phyloP scores from a whole-genome alignment of 2,888 invertebrate species.

The Molanna angustata region DNA sequence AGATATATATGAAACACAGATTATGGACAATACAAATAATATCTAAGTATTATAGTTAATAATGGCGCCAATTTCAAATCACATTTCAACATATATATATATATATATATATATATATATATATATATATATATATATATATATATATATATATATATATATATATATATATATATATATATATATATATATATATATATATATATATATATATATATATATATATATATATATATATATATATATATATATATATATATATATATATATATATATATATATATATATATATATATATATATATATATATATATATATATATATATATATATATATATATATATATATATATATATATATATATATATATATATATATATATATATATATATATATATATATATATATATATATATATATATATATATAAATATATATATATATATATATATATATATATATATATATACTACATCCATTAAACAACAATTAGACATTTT shows the following conservation, averaged over 20 bases:
- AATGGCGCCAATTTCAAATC: no score
- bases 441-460: neutral
- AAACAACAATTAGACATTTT: no score
- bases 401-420: neutral
- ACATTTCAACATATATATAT: neutral
- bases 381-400: neutral
- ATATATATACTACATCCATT: no score
- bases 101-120: neutral
- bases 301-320: neutral
- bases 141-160: neutral
- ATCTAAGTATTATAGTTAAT: no score
- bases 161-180: neutral
- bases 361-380: neutral
- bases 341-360: neutral
- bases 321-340: neutral
- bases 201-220: neutral
- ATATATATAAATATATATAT: neutral
- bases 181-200: neutral
- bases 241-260: neutral
- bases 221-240: neutral
- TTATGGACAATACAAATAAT: no score
- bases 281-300: neutral
- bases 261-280: neutral
- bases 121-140: neutral
- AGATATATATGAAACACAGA: no score